phyloP scores from a whole-genome alignment of 2,797 vertebrate genomes.

The Lepidocolaptes lacrymiger region DNA sequence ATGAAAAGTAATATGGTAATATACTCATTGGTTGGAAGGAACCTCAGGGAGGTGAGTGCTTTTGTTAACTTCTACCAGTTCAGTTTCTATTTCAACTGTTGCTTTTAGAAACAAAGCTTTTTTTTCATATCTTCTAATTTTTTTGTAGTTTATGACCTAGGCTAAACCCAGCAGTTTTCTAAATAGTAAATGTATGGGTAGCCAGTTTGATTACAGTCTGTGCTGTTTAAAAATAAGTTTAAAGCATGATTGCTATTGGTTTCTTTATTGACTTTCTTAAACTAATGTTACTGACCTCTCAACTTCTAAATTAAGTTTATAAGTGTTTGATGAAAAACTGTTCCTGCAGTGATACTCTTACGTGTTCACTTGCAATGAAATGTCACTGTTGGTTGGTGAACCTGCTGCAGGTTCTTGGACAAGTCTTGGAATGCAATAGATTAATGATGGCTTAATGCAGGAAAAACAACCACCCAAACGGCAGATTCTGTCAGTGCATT shows the following conservation, averaged over 20 bases:
- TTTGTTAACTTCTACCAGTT: background rate
- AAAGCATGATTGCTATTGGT: background rate
- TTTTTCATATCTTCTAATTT: background rate
- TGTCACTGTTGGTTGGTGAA: rapidly evolving
- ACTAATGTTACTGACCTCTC: background rate
- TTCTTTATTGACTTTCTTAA: background rate
- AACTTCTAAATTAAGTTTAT: background rate
- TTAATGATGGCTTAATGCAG: background rate
- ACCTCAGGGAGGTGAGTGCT: background rate
- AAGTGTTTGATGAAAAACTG: background rate
- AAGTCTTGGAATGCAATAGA: background rate
- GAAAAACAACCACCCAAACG: background rate
- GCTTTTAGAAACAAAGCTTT: background rate
- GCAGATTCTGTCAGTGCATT: background rate
- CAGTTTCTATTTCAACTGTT: background rate
- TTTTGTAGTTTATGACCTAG: background rate
- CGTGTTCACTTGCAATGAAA: background rate
- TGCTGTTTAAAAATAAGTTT: background rate
- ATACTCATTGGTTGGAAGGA: background rate
- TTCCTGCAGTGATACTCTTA: background rate
- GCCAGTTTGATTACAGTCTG: background rate
- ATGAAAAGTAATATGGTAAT: background rate
- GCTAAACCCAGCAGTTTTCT: background rate
- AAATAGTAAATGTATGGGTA: background rate
- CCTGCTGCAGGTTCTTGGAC: background rate